Conservation (phyloP, 2,888 invertebrate species). For the Spisula subtruncata region DNA sequence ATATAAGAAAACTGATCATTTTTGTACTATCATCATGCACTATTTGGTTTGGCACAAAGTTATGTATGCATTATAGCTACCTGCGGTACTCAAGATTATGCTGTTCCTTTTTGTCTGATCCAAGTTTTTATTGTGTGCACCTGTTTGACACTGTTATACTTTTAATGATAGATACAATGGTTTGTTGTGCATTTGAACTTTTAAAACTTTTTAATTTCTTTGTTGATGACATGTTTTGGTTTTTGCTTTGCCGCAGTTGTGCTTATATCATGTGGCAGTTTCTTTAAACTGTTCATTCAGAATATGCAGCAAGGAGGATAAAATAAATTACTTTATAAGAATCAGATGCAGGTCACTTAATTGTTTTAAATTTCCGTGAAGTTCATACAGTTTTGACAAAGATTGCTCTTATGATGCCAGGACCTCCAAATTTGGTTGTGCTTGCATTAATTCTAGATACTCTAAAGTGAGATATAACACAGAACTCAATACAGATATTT, state of each 20-base stretch:
- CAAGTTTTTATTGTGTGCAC: neutral
- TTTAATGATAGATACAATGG: neutral
- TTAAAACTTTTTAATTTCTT: neutral
- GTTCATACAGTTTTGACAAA: too few relatives aligned
- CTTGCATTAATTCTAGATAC: too few relatives aligned
- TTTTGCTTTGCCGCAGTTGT: too few relatives aligned
- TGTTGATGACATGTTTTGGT: neutral
- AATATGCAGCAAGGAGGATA: too few relatives aligned
- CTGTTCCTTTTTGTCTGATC: neutral
- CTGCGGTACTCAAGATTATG: neutral
- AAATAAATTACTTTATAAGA: too few relatives aligned
- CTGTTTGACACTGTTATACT: constrained; percentile 1
- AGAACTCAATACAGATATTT: neutral
- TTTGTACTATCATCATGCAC: neutral
- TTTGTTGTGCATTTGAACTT: neutral
- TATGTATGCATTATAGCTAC: neutral
- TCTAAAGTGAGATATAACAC: too few relatives aligned
- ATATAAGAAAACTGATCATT: neutral
- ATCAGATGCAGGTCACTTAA: too few relatives aligned
- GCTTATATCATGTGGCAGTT: too few relatives aligned
- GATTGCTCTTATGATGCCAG: too few relatives aligned
- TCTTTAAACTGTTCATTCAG: too few relatives aligned
- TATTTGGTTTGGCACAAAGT: neutral
- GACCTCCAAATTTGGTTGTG: too few relatives aligned
- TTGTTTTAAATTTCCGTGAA: too few relatives aligned